phyloP scores from a whole-genome alignment of 2,797 vertebrate genomes.

The Ptychadena robeensis region DNA sequence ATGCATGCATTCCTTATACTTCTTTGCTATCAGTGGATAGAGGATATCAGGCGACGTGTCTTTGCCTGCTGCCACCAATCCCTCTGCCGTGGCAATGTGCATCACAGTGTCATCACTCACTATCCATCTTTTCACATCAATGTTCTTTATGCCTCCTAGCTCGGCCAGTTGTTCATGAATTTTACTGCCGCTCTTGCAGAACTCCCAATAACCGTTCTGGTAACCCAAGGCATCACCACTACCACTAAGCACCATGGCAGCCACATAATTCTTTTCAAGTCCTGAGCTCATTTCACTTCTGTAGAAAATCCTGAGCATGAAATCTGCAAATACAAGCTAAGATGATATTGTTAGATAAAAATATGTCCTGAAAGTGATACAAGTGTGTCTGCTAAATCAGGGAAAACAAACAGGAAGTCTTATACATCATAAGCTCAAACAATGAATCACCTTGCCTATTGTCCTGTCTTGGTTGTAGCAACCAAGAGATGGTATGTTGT shows the following conservation, averaged over 20 bases:
- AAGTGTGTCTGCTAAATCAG: too few relatives aligned
- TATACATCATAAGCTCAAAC: too few relatives aligned
- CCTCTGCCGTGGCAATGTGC: constrained; percentile 82
- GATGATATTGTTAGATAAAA: background rate
- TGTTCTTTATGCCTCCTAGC: constrained; percentile 73
- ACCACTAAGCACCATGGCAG: constrained; percentile 78
- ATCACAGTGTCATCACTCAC: constrained; percentile 83
- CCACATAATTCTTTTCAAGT: constrained; percentile 73
- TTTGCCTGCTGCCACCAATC: constrained; percentile 70
- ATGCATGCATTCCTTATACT: constrained; percentile 79
- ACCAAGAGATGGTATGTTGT: too few relatives aligned
- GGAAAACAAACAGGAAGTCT: too few relatives aligned
- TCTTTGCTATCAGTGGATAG: constrained; percentile 73
- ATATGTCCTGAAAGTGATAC: too few relatives aligned
- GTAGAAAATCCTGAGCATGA: background rate
- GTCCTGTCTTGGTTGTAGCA: too few relatives aligned
- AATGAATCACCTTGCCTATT: too few relatives aligned
- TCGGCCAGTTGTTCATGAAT: constrained; percentile 76
- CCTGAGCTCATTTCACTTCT: constrained; percentile 54
- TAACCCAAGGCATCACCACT: constrained; percentile 77
- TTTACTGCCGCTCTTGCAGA: constrained; percentile 65
- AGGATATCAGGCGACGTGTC: constrained; percentile 58
- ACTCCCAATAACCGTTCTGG: constrained; percentile 75
- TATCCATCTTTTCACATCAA: constrained; percentile 71
- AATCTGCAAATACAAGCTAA: constrained; percentile 41